phyloP scores from a whole-genome alignment of 2,113 vertebrate species.

The Solea solea region DNA sequence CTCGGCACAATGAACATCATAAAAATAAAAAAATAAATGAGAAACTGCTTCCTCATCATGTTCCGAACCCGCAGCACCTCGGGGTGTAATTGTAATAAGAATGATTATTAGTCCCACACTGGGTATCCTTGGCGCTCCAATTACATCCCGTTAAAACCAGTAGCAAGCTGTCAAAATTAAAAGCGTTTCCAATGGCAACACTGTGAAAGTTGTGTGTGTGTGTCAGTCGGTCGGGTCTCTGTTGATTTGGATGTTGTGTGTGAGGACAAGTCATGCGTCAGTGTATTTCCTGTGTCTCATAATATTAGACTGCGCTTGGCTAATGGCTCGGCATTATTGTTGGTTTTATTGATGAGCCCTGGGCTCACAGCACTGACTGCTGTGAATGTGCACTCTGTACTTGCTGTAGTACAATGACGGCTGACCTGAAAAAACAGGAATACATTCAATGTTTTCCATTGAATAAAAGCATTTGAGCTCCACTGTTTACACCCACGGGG shows the following conservation, averaged over 20 bases:
- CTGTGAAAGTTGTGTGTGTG: constrained; percentile 24
- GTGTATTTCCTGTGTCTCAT: constrained; percentile 39
- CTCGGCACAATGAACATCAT: constrained; percentile 11
- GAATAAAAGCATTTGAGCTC: neutral
- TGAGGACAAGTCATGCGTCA: constrained; percentile 38
- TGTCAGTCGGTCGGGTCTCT: constrained; percentile 21
- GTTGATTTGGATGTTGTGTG: constrained; percentile 14
- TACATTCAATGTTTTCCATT: neutral
- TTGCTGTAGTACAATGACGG: neutral
- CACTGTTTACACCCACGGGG: neutral
- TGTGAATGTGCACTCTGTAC: constrained; percentile 13
- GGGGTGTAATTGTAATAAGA: constrained; percentile 60
- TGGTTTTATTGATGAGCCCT: constrained; percentile 17
- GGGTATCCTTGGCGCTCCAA: constrained; percentile 30
- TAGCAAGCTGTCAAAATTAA: constrained; percentile 52
- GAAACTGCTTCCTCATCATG: constrained; percentile 38
- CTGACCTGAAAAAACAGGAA: neutral
- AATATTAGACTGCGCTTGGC: constrained; percentile 28
- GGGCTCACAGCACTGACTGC: neutral
- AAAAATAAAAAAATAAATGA: constrained; percentile 15
- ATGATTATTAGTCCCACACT: constrained; percentile 55
- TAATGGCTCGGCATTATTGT: constrained; percentile 25
- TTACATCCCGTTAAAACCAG: constrained; percentile 49
- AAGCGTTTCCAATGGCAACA: constrained; percentile 68
- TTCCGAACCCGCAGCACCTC: constrained; percentile 37